Evolutionary conservation across 37 sponge, comb jelly and placozoan species (phyloP).

Genomic region (Petrosia ficiformis): DNA sequence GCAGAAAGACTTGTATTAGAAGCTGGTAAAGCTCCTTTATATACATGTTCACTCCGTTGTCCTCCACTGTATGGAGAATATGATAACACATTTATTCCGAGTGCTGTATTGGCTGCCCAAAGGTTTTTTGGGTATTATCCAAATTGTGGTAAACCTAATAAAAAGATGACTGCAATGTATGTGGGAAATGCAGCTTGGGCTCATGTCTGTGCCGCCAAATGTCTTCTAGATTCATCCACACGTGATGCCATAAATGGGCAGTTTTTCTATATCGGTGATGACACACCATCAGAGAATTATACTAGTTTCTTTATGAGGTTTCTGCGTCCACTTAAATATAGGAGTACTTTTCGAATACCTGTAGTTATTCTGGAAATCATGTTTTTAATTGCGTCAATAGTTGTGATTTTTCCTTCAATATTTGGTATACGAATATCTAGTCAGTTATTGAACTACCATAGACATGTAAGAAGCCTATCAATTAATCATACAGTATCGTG

Average conservation of each 20-base stretch:
- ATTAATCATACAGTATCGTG: constrained; percentile 48
- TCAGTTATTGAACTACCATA: background rate
- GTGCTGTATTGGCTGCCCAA: constrained; percentile 3
- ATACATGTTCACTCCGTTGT: constrained; percentile 54
- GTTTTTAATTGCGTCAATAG: background rate
- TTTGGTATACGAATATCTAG: background rate
- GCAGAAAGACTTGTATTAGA: constrained; percentile 53
- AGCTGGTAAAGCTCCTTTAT: constrained; percentile 29
- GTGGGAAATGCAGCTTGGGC: constrained; percentile 61
- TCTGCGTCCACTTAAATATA: constrained; percentile 35
- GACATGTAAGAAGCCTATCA: background rate
- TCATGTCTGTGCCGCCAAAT: constrained; percentile 49
- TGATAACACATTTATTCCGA: constrained; percentile 17
- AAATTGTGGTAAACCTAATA: background rate
- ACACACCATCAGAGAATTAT: constrained; percentile 26
- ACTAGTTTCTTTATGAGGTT: constrained; percentile 30
- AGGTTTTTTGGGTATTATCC: constrained; percentile 39
- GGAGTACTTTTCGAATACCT: background rate
- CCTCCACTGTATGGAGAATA: constrained; percentile 60
- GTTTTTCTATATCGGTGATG: constrained; percentile 55
- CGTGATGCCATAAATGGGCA: constrained; percentile 20
- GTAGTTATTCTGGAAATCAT: background rate
- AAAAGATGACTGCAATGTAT: constrained; percentile 54
- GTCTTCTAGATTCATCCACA: constrained; percentile 11
- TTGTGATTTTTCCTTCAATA: no score